phyloP scores from a whole-genome alignment of 1,140 invertebrate species.

The Magallana angulata region DNA sequence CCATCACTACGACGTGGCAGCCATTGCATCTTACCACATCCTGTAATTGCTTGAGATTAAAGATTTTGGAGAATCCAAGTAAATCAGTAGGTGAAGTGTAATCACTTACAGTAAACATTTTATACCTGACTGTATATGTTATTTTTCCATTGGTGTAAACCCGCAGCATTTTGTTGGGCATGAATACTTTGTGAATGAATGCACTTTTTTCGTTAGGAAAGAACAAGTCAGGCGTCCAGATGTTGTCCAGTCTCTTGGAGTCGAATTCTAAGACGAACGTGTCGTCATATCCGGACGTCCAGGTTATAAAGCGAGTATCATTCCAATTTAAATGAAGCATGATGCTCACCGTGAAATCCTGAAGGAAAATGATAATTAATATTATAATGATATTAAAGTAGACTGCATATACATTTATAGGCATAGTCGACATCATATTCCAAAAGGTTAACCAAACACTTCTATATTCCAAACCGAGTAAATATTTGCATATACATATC shows the following conservation, averaged over 20 bases:
- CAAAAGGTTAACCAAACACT: no score
- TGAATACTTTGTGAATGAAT: slow-evolving; percentile 79
- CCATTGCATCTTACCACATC: background rate
- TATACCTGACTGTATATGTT: slow-evolving; percentile 79
- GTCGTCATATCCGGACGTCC: slow-evolving; percentile 47
- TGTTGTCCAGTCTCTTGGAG: slow-evolving; percentile 68
- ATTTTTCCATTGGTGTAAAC: slow-evolving; percentile 77
- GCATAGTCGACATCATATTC: background rate
- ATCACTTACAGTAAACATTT: background rate
- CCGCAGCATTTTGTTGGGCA: slow-evolving; percentile 79
- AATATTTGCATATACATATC: no score
- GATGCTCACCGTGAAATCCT: slow-evolving; percentile 72
- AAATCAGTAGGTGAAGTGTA: background rate
- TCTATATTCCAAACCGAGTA: no score
- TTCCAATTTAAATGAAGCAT: slow-evolving; percentile 69
- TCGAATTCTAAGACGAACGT: slow-evolving; percentile 61
- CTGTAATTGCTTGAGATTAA: background rate
- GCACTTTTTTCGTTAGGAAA: slow-evolving; percentile 80
- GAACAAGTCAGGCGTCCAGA: slow-evolving; percentile 80
- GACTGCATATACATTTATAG: background rate
- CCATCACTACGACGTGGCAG: background rate
- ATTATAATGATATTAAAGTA: background rate
- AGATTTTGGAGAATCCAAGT: background rate
- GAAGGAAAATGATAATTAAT: background rate
- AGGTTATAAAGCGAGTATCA: slow-evolving; percentile 61